Evolutionary conservation across 1,140 invertebrate genomes (phyloP).

Genomic region (Phymorhynchus buccinoides): DNA sequence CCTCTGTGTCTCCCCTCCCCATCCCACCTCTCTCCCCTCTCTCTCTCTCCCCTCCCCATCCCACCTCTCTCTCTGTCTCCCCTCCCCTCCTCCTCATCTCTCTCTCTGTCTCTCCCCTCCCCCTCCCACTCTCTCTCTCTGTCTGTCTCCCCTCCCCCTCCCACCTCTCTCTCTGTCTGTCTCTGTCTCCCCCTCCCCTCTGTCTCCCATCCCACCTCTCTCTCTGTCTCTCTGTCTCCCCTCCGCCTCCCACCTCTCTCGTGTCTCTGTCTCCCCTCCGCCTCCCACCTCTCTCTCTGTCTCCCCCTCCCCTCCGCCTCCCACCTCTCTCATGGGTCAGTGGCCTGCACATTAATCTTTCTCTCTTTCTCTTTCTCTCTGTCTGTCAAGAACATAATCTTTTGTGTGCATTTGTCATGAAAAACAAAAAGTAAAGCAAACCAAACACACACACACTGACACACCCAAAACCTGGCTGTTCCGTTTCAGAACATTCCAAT

Average conservation of each 20-base stretch:
- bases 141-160: background rate
- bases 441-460: background rate
- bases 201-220: background rate
- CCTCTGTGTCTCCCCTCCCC: too few relatives aligned
- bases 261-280: background rate
- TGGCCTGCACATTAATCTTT: too few relatives aligned
- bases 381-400: background rate
- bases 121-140: background rate
- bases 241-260: background rate
- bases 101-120: background rate
- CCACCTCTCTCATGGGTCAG: too few relatives aligned
- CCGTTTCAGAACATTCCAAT: conserved; percentile 58
- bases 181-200: background rate
- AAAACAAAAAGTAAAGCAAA: background rate
- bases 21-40: background rate
- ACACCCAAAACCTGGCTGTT: background rate
- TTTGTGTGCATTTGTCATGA: background rate
- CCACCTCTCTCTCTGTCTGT: too few relatives aligned
- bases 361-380: background rate
- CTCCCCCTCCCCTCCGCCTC: background rate
- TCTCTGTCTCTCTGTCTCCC: background rate
- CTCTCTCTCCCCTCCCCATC: too few relatives aligned
- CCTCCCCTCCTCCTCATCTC: background rate
- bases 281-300: background rate
- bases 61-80: background rate